phyloP scores from a whole-genome alignment of 37 sponge, comb jelly and placozoan genomes.

The Halisarca cf. caerulea region DNA sequence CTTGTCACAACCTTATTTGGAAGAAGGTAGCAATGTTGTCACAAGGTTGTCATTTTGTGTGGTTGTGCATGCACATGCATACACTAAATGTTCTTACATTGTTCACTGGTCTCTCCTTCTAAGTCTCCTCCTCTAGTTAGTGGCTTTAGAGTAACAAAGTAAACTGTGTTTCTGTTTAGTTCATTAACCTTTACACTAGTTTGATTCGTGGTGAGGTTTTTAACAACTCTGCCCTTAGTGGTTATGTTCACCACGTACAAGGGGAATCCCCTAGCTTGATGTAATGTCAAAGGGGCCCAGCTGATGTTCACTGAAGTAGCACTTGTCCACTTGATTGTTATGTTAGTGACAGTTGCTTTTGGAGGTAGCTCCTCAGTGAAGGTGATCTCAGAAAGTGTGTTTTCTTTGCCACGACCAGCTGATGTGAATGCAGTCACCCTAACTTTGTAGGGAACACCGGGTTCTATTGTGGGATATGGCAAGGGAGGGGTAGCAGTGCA shows the following conservation, averaged over 20 bases:
- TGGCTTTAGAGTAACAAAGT: not conserved
- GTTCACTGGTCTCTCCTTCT: not conserved
- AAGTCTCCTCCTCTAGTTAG: not conserved
- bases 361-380: not conserved
- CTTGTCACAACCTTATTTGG: too few species aligned
- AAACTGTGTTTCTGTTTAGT: not conserved
- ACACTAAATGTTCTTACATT: too few species aligned
- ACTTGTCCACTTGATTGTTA: not conserved
- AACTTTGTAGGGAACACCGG: not conserved
- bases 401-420: not conserved
- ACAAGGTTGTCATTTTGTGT: too few species aligned
- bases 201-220: not conserved
- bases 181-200: not conserved
- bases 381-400: not conserved
- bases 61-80: too few species aligned
- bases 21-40: too few species aligned
- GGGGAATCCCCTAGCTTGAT: slow-evolving; percentile 13
- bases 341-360: not conserved
- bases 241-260: not conserved
- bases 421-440: not conserved
- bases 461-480: too few species aligned
- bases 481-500: too few species aligned
- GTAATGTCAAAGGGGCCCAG: not conserved
- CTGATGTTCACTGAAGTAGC: not conserved
- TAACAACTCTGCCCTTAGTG: not conserved